phyloP scores from a whole-genome alignment of 2,113 vertebrate genomes.

The Gymnobelideus leadbeateri region DNA sequence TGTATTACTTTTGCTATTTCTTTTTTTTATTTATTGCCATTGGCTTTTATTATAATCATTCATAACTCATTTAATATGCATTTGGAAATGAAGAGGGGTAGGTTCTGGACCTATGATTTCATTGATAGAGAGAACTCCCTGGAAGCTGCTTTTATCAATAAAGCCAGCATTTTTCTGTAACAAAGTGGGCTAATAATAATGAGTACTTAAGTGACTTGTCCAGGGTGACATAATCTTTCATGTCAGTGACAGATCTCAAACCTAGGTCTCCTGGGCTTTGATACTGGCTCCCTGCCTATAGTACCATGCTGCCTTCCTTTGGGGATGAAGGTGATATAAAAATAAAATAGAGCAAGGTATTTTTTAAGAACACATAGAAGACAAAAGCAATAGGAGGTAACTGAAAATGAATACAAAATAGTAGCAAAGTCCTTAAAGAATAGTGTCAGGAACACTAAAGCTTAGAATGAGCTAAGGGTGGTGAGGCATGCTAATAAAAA shows the following conservation, averaged over 20 bases:
- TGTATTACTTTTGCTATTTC: background rate
- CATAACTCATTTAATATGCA: background rate
- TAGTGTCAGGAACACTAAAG: background rate
- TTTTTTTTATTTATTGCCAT: background rate
- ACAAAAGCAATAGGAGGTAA: background rate
- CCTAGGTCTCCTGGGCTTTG: background rate
- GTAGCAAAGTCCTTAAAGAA: background rate
- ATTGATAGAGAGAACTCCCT: background rate
- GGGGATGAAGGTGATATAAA: background rate
- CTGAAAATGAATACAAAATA: background rate
- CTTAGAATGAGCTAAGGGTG: background rate
- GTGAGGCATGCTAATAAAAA: background rate
- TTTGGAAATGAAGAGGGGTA: background rate
- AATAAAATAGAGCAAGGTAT: background rate
- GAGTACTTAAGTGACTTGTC: background rate
- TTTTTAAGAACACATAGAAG: background rate
- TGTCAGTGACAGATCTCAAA: background rate
- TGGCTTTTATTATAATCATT: background rate
- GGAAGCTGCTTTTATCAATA: background rate
- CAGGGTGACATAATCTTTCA: background rate
- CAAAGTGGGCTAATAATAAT: background rate
- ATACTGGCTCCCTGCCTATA: background rate
- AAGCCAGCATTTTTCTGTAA: background rate
- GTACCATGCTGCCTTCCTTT: background rate
- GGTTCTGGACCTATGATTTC: background rate